Conservation (phyloP, 1,140 invertebrate genomes). For the Coelopa frigida region DNA sequence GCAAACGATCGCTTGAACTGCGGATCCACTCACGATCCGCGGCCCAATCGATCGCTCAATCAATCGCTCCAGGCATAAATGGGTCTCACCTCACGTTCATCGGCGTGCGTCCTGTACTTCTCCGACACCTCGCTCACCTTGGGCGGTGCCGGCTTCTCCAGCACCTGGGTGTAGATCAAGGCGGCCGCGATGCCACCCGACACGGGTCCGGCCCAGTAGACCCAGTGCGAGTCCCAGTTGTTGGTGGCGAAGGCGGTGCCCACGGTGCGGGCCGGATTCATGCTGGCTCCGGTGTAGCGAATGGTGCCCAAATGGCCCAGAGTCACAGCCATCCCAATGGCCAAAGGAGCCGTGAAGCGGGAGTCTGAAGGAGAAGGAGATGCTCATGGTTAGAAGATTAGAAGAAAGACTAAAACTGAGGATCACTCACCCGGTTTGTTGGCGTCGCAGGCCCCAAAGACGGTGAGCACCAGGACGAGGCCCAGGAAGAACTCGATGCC, state of each 20-base stretch:
- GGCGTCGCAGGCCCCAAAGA: constrained; percentile 77
- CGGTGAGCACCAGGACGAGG: constrained; percentile 78
- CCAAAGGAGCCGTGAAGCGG: constrained; percentile 73
- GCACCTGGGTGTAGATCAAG: constrained; percentile 60
- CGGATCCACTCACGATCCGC: not conserved
- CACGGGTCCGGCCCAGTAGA: constrained; percentile 84
- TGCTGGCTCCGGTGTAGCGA: constrained; percentile 74
- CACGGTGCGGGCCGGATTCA: constrained; percentile 84
- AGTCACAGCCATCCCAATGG: constrained; percentile 82
- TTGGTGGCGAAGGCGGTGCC: constrained; percentile 74
- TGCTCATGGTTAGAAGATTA: not conserved
- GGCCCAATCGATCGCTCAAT: constrained; percentile 5
- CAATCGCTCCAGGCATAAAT: constrained; percentile 33
- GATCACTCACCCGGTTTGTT: constrained; percentile 49
- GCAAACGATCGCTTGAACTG: too few species aligned
- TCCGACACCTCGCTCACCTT: constrained; percentile 29
- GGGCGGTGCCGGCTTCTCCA: constrained; percentile 41
- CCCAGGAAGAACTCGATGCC: constrained; percentile 86
- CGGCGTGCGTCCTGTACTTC: constrained; percentile 42
- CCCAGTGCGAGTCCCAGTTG: constrained; percentile 73
- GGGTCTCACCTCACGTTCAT: constrained; percentile 43
- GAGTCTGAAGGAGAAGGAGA: constrained; percentile 38
- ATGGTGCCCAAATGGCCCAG: constrained; percentile 82
- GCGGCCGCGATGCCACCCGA: constrained; percentile 70
- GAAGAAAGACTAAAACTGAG: not conserved